Conservation (phyloP, 2,113 vertebrate species). For the Sardina pilchardus region DNA sequence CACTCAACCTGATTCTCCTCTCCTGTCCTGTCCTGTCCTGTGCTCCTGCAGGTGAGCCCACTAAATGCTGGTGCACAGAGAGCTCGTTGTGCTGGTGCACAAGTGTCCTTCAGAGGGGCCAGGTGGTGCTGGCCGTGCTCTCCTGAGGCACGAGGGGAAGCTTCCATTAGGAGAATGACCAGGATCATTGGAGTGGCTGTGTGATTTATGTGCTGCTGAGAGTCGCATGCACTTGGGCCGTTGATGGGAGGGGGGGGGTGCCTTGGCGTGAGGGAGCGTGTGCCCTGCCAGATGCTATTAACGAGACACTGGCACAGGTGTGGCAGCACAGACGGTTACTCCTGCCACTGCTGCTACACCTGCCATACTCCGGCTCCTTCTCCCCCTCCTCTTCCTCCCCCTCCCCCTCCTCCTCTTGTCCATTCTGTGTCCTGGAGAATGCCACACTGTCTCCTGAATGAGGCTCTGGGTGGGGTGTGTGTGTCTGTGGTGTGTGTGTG, state of each 20-base stretch:
- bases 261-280: neutral
- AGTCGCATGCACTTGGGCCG: conserved; percentile 19
- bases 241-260: conserved; percentile 33
- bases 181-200: conserved; percentile 43
- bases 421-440: neutral
- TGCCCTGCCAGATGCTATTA: conserved; percentile 55
- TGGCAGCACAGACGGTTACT: neutral
- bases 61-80: neutral
- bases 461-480: neutral
- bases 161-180: conserved; percentile 62
- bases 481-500: no score
- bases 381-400: neutral
- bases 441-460: neutral
- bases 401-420: conserved; percentile 8
- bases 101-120: conserved; percentile 35
- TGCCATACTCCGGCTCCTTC: conserved; percentile 9
- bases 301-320: conserved; percentile 39
- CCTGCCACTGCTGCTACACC: neutral
- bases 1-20: neutral
- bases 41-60: neutral
- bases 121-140: conserved; percentile 41
- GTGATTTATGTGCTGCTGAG: conserved; percentile 38
- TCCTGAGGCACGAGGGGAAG: conserved; percentile 38
- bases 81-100: neutral
- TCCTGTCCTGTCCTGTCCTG: neutral